Evolutionary conservation across 2,797 vertebrate genomes (phyloP), one percentile per base, ranked within the genome.

Genomic region (Carduelis carduelis): DNA sequence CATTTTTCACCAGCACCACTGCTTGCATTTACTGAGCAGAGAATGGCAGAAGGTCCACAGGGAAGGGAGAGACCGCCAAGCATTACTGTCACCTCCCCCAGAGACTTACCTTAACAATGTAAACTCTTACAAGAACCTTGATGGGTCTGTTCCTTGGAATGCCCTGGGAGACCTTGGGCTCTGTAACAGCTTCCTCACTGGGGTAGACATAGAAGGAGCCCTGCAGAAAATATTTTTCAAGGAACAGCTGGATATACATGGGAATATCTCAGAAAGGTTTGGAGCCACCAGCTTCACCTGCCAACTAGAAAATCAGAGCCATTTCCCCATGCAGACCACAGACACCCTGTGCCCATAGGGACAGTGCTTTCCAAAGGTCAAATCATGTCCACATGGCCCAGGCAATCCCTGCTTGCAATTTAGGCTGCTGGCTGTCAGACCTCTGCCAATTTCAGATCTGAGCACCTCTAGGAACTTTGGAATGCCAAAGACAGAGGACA

Each of bases 171-270:
- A 99, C 98, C 95, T 89, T 98, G 80, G 97, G 98, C 60, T 97
- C 97, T 1, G 32, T 56, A 30, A 44, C 63, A 8, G 96, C 97
- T 74, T 98, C 96, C 61, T 97, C 84, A 32, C 98, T 97, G 1
- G 99, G 99, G 93, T 99, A 99, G 93, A 99, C 98, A 57, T 98
- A 97, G 95, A 99, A 99, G 34, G 98, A 99, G 6, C 99, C 99
- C 99, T 99, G 92, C 24, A 83, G 77, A 47, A 87, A 79, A 94
- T 41, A 56, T 26, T 46, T 37, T 69, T 57, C 37, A 83, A 75
- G 57, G 50, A 75, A 85, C 22, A 60, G 39, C 21, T 44, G 39
- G 37, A 39, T 35, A 47, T 34, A 24, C 47, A 65, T 55, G 18
- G 56, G 2, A 82, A 2, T 24, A 56, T 37, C 50, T 81, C 21